A percentile compares a stretch with the other conserved stretches of the same genome.
phyloP scores from a whole-genome alignment of 2,797 vertebrate species.

The Natrix natrix region DNA sequence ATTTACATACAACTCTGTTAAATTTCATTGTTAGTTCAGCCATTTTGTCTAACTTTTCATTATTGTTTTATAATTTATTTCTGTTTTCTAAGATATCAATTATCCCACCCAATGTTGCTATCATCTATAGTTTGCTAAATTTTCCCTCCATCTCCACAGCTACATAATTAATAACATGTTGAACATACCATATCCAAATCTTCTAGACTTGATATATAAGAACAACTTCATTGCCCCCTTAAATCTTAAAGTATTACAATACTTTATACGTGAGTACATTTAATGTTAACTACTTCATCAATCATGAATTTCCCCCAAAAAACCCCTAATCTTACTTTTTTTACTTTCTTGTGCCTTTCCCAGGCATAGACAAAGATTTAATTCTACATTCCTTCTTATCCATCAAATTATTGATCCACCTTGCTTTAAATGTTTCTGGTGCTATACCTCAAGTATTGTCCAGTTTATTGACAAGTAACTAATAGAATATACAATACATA shows the following conservation, averaged over 20 bases:
- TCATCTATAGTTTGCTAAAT: neutral
- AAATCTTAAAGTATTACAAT: conserved; percentile 3
- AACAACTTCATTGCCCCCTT: neutral
- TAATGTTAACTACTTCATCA: conserved; percentile 34
- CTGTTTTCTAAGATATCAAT: neutral
- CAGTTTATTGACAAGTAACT: conserved; percentile 18
- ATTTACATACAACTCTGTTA: neutral
- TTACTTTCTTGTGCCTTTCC: conserved; percentile 33
- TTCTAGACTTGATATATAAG: neutral
- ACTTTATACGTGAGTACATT: conserved; percentile 2
- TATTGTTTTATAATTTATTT: neutral
- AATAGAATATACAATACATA: neutral
- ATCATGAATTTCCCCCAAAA: conserved; percentile 23
- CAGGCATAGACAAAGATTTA: conserved; percentile 30
- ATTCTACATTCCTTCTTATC: conserved; percentile 23
- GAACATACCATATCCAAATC: neutral
- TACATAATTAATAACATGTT: neutral
- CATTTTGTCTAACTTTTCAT: neutral
- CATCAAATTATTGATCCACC: conserved; percentile 40
- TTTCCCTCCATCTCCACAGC: neutral
- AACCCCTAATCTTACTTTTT: conserved; percentile 21
- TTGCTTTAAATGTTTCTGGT: conserved; percentile 14
- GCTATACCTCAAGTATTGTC: conserved; percentile 16
- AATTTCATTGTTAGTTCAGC: neutral
- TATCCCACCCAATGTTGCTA: neutral